Evolutionary conservation across 1,140 invertebrate genomes (phyloP).

Genomic region (Oppia nitens): DNA sequence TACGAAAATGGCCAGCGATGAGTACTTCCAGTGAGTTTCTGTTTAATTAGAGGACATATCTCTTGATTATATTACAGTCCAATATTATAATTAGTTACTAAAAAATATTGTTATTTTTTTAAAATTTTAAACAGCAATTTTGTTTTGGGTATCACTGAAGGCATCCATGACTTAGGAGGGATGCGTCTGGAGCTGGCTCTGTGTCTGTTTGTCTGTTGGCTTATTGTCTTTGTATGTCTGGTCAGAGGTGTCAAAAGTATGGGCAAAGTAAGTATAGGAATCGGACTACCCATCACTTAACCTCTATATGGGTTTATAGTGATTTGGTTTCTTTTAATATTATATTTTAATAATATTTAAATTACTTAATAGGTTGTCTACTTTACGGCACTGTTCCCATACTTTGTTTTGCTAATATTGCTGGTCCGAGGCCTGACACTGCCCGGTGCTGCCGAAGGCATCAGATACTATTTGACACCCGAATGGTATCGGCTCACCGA

Average conservation of each 20-base stretch:
- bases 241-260: conserved; percentile 96
- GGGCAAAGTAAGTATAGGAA: conserved; percentile 53
- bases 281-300: background rate
- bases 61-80: conserved; percentile 1
- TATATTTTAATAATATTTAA: conserved; percentile 24
- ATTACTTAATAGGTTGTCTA: conserved; percentile 56
- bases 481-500: conserved; percentile 54
- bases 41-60: background rate
- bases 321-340: conserved; percentile 7
- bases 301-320: no score
- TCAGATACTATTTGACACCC: conserved; percentile 70
- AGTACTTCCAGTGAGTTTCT: conserved; percentile 24
- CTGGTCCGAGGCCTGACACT: conserved; percentile 78
- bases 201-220: conserved; percentile 80
- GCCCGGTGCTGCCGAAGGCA: conserved; percentile 65
- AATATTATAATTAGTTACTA: conserved; percentile 5
- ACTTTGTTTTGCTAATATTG: conserved; percentile 83
- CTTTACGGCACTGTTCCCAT: conserved; percentile 89
- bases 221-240: conserved; percentile 86
- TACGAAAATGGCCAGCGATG: conserved; percentile 23
- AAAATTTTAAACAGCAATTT: conserved; percentile 25
- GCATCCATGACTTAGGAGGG: conserved; percentile 60
- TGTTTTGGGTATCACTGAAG: conserved; percentile 64
- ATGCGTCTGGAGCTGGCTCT: conserved; percentile 88
- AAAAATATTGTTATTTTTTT: background rate